Conservation (phyloP, 1,140 invertebrate genomes). For the Melanaphis sacchari region DNA sequence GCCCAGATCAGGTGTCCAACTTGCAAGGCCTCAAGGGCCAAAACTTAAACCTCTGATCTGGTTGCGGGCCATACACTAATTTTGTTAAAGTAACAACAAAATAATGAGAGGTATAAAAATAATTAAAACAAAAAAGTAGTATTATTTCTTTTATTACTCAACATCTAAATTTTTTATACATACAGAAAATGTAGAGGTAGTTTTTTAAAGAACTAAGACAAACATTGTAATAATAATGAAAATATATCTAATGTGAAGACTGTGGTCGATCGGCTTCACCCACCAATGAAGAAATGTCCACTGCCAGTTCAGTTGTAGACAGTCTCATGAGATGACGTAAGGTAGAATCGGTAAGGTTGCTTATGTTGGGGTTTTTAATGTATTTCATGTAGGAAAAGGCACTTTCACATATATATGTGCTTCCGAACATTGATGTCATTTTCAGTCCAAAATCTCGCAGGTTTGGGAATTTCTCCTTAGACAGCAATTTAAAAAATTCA, state of each 20-base stretch:
- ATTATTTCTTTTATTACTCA: background rate
- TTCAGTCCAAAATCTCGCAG: slow-evolving; percentile 18
- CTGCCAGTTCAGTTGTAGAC: slow-evolving; percentile 1
- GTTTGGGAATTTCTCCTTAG: slow-evolving; percentile 10
- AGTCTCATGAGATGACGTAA: slow-evolving; percentile 22
- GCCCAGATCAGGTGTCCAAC: no score
- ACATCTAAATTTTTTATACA: no score
- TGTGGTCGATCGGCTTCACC: slow-evolving; percentile 9
- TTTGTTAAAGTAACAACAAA: background rate
- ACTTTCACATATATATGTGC: slow-evolving; percentile 26
- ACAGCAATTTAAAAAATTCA: slow-evolving; percentile 12
- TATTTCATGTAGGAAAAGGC: background rate
- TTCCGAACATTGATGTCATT: slow-evolving; percentile 15
- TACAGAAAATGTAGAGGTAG: no score
- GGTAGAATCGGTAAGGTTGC: background rate
- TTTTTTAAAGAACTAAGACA: background rate
- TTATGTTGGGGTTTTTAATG: slow-evolving; percentile 4
- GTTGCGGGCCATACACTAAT: background rate
- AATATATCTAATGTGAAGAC: slow-evolving; percentile 21
- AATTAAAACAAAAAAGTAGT: slow-evolving; percentile 15
- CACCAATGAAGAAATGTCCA: slow-evolving; percentile 12
- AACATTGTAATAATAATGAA: background rate
- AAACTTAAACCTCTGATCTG: background rate
- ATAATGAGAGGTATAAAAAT: background rate
- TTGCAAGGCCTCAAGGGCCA: slow-evolving; percentile 12